Percentiles rank a stretch among this genome's conserved stretches.
phyloP scores from a whole-genome alignment of 2,113 vertebrate genomes.

The Empidonax alnorum region DNA sequence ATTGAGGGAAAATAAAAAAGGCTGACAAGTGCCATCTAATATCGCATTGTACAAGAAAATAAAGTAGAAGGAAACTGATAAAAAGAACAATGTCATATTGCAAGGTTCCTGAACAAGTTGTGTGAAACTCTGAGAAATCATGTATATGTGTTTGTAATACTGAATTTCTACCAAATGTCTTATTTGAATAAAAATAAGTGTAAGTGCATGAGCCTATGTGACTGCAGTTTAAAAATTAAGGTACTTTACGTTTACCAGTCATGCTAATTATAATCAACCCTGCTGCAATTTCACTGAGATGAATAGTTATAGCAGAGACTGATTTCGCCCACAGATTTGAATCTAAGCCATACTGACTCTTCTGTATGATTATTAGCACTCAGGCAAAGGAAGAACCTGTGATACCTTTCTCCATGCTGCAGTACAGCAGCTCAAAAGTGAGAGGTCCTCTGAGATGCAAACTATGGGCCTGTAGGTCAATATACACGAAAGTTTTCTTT shows the following conservation, averaged over 20 bases:
- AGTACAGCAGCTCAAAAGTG: neutral
- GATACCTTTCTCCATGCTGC: neutral
- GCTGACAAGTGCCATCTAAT: neutral
- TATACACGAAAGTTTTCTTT: neutral
- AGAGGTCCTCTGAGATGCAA: neutral
- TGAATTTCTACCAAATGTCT: slow-evolving; percentile 1
- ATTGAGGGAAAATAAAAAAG: neutral
- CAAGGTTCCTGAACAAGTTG: neutral
- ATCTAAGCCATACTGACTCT: neutral
- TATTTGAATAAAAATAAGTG: slow-evolving; percentile 16
- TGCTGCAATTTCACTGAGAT: slow-evolving; percentile 7
- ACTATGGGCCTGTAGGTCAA: neutral
- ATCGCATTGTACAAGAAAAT: neutral
- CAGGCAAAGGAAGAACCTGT: neutral
- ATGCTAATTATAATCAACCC: slow-evolving; percentile 8
- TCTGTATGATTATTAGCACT: neutral
- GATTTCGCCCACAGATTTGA: neutral
- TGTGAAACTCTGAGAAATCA: neutral
- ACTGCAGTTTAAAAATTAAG: neutral
- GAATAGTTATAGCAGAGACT: neutral
- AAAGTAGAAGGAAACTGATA: neutral
- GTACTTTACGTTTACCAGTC: neutral
- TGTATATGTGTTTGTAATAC: neutral
- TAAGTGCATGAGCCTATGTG: neutral
- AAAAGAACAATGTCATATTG: neutral